Evolutionary conservation across 2,797 vertebrate genomes (phyloP).

Genomic region (Platalea minor): DNA sequence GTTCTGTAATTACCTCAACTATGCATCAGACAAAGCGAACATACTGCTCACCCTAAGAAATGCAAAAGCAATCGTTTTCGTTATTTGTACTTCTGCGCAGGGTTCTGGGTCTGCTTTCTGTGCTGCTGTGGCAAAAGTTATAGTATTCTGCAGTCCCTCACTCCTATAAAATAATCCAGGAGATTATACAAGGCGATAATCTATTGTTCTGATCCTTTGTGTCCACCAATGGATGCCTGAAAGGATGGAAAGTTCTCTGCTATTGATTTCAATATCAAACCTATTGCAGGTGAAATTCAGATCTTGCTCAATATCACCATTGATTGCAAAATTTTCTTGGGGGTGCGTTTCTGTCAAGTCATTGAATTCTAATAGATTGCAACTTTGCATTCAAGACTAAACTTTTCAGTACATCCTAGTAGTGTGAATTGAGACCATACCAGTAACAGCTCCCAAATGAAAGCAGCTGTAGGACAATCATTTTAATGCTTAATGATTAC

Average conservation of each 20-base stretch:
- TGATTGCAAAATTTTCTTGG: background rate
- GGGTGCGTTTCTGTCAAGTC: background rate
- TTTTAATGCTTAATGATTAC: background rate
- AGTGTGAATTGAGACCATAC: accelerated
- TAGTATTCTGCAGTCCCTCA: background rate
- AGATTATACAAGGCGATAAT: accelerated
- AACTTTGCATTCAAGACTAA: background rate
- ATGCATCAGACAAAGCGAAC: background rate
- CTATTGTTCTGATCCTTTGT: background rate
- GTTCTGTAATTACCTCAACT: background rate
- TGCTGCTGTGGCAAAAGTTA: background rate
- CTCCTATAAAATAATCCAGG: background rate
- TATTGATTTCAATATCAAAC: background rate
- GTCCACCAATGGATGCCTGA: background rate
- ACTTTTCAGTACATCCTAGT: accelerated
- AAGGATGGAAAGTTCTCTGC: background rate
- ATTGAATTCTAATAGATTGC: background rate
- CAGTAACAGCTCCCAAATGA: background rate
- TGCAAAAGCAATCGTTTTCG: background rate
- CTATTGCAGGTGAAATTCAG: background rate
- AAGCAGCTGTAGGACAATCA: background rate
- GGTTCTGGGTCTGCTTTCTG: background rate
- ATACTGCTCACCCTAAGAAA: background rate
- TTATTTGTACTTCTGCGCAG: background rate
- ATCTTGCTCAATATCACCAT: background rate